Conservation (phyloP, 2,797 vertebrate species). For the Lagodon rhomboides region DNA sequence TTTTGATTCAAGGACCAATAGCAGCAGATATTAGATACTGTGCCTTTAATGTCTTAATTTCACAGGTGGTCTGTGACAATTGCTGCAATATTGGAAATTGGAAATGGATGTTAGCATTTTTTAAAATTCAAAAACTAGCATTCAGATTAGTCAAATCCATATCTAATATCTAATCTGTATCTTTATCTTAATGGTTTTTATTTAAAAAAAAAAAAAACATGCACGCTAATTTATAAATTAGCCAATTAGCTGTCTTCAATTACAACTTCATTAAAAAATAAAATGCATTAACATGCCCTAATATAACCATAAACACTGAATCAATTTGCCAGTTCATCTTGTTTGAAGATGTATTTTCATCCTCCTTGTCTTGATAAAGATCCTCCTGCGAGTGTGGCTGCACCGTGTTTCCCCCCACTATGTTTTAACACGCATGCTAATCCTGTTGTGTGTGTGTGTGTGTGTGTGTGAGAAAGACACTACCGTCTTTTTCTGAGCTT, state of each 20-base stretch:
- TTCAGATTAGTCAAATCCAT: background rate
- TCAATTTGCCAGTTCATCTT: slow-evolving; percentile 17
- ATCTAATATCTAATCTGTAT: slow-evolving; percentile 9
- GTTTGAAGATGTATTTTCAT: slow-evolving; percentile 41
- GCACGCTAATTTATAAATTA: background rate
- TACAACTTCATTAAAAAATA: slow-evolving; percentile 11
- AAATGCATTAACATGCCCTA: background rate
- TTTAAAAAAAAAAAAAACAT: background rate
- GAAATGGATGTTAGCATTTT: background rate
- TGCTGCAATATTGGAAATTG: background rate
- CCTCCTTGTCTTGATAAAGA: slow-evolving; percentile 57
- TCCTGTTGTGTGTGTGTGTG: slow-evolving; percentile 55
- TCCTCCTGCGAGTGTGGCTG: slow-evolving; percentile 40
- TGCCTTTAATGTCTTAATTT: slow-evolving; percentile 16
- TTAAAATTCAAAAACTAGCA: background rate
- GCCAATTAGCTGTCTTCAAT: background rate
- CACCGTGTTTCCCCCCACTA: slow-evolving; percentile 10
- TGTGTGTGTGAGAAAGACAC: slow-evolving; percentile 12
- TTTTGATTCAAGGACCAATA: too few species aligned
- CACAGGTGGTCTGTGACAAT: background rate
- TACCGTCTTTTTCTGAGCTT: slow-evolving; percentile 40
- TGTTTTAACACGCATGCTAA: slow-evolving; percentile 70
- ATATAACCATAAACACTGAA: slow-evolving; percentile 23
- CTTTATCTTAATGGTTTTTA: slow-evolving; percentile 1
- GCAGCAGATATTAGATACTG: too few species aligned